These are phyloP conservation scores for Habropoda laboriosa DNA, from an alignment of 1,140 invertebrate genomes.

Conservation along the genomic window DNA sequence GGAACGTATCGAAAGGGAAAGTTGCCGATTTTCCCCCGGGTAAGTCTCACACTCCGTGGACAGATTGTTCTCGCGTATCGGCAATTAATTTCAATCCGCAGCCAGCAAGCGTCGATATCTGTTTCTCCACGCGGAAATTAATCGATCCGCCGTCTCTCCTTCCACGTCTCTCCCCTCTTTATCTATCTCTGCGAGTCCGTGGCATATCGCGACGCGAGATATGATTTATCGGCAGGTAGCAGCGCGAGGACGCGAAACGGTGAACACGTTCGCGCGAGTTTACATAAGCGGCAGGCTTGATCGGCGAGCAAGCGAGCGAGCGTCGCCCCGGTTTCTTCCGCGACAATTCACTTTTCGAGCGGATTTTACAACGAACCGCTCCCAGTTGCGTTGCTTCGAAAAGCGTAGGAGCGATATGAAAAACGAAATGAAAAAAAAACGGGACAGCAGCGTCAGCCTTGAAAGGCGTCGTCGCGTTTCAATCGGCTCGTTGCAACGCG, in stretches of 20 bases:
- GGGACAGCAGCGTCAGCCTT: not conserved
- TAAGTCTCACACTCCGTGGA: not conserved
- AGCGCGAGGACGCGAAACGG: constrained; percentile 3
- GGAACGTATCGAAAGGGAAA: not conserved
- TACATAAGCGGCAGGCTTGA: not conserved
- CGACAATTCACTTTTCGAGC: not conserved
- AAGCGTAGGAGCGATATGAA: too few relatives aligned
- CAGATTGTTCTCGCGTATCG: not conserved
- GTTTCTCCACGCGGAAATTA: constrained; percentile 2
- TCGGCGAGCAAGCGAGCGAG: too few relatives aligned
- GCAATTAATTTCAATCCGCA: not conserved
- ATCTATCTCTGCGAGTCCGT: too few relatives aligned
- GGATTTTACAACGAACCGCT: not conserved
- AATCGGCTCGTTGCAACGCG: not conserved
- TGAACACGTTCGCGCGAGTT: not conserved
- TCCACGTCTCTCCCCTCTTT: not conserved
- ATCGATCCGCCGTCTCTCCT: not conserved
- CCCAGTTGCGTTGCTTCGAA: not conserved
- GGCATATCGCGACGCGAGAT: not conserved
- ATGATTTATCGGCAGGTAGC: not conserved
- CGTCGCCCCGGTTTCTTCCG: constrained; percentile 19
- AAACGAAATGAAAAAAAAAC: not conserved
- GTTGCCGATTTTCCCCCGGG: not conserved
- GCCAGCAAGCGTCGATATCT: not conserved
- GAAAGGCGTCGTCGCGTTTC: constrained; percentile 21